Evolutionary conservation across 2,888 invertebrate genomes (phyloP), one percentile per base, ranked within the genome.

Genomic region (Synergus itoensis): DNA sequence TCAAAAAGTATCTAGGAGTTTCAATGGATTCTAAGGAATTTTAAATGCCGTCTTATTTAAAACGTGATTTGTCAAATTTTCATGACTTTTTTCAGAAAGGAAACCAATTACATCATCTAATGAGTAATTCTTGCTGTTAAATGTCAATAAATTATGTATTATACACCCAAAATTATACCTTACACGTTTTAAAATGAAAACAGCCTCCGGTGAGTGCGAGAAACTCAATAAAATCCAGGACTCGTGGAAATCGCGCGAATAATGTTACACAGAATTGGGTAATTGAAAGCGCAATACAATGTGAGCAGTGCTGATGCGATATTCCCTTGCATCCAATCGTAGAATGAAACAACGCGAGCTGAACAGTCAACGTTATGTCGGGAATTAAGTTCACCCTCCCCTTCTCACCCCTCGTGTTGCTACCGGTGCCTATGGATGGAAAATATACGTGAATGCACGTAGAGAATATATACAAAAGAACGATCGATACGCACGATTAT

Each of bases 401-500:
- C 73, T 9, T 48, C 36, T 14, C 4, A 5, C 48, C 48, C 36
- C 53, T 28, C 36, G n/a, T 53, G 48, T 73, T 53, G 11, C 73
- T 73, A 73, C 53, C 73, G 53, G 73, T 36, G 53, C 73, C 73
- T 14, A 36, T 53, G 48, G 73, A 36, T 73, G 73, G 36, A 28
- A 73, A 73, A 73, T 73, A 73, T 53, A 53, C 73, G 73, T 53
- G 73, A 53, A 73, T 73, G 36, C 73, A 73, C 36, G 48, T 40
- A 73, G 73, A 48, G 73, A 16, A 73, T 36, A 53, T 73, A 53
- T 73, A 73, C 73, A 53, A 73, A 48, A 73, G 73, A 73, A 73
- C 48, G 73, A 73, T 73, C 73, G 73, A 73, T 73, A 73, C 48
- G 48, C 73, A 73, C 53, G 73, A 73, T 73, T 73, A 73, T 73